phyloP scores from a whole-genome alignment of 2,113 vertebrate species.

The Zosterops lateralis region DNA sequence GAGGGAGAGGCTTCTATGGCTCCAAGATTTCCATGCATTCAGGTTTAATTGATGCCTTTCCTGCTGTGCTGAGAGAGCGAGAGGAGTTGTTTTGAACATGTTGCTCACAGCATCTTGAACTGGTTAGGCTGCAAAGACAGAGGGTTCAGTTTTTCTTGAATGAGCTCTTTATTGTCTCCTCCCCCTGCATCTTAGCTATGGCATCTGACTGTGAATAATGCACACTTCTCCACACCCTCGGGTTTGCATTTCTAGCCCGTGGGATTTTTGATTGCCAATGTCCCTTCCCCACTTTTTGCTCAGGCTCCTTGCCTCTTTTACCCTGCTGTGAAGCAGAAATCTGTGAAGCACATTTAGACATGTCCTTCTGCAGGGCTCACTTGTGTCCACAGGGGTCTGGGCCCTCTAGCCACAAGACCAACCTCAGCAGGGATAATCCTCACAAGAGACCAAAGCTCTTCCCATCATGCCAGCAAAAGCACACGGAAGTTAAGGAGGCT shows the following conservation, averaged over 20 bases:
- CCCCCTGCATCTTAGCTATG: background rate
- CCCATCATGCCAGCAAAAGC: slow-evolving; percentile 19
- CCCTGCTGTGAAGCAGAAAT: slow-evolving; percentile 31
- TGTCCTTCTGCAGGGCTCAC: background rate
- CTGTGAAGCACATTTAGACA: slow-evolving; percentile 33
- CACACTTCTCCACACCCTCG: background rate
- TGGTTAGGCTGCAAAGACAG: background rate
- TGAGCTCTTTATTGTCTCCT: background rate
- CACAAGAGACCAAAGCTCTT: slow-evolving; percentile 64
- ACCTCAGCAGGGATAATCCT: slow-evolving; percentile 40
- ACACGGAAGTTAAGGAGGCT: accelerated
- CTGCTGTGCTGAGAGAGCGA: background rate
- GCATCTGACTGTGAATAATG: slow-evolving; percentile 26
- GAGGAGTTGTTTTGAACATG: background rate
- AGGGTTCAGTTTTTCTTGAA: background rate
- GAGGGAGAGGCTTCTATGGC: background rate
- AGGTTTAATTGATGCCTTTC: background rate
- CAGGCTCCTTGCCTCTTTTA: slow-evolving; percentile 1
- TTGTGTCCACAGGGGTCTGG: background rate
- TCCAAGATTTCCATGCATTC: accelerated
- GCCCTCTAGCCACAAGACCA: background rate
- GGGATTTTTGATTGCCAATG: slow-evolving; percentile 3
- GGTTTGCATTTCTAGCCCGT: background rate
- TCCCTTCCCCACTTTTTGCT: background rate
- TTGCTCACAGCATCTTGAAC: background rate